Conservation (phyloP, 1,140 invertebrate species). For the Ips nitidus region DNA sequence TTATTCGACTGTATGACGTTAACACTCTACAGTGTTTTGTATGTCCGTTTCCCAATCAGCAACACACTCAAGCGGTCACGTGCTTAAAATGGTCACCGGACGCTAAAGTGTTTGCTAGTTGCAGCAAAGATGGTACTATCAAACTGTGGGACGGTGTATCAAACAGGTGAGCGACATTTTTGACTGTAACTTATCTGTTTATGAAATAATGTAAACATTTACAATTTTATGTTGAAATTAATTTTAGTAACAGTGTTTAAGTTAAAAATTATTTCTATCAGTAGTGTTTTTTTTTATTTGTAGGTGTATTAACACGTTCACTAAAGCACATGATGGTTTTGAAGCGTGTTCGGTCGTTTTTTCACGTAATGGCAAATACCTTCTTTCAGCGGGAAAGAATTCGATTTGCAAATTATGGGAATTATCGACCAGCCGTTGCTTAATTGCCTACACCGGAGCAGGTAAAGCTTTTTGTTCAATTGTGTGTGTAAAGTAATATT, state of each 20-base stretch:
- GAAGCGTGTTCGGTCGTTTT: slow-evolving; percentile 95
- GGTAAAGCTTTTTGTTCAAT: not conserved
- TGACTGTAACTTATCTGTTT: not conserved
- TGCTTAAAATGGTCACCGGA: slow-evolving; percentile 68
- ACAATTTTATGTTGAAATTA: not conserved
- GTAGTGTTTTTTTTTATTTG: slow-evolving; percentile 2
- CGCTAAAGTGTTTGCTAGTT: slow-evolving; percentile 84
- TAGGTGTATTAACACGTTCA: slow-evolving; percentile 88
- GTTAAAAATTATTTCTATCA: not conserved
- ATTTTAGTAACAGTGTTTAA: not conserved
- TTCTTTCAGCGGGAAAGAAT: slow-evolving; percentile 94
- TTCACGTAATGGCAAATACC: slow-evolving; percentile 97
- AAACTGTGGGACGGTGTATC: slow-evolving; percentile 97
- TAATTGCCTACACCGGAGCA: slow-evolving; percentile 88
- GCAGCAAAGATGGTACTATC: slow-evolving; percentile 90
- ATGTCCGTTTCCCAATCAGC: slow-evolving; percentile 84
- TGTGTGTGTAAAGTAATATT: not conserved
- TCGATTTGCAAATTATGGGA: slow-evolving; percentile 98
- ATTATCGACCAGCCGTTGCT: slow-evolving; percentile 90
- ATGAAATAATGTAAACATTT: not conserved
- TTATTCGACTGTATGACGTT: slow-evolving; percentile 91
- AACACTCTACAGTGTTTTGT: slow-evolving; percentile 97
- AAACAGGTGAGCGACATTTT: slow-evolving; percentile 58
- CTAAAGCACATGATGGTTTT: slow-evolving; percentile 89
- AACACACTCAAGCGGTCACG: slow-evolving; percentile 86